Conservation (phyloP, 2,888 invertebrate species). For the Athalia cordata region DNA sequence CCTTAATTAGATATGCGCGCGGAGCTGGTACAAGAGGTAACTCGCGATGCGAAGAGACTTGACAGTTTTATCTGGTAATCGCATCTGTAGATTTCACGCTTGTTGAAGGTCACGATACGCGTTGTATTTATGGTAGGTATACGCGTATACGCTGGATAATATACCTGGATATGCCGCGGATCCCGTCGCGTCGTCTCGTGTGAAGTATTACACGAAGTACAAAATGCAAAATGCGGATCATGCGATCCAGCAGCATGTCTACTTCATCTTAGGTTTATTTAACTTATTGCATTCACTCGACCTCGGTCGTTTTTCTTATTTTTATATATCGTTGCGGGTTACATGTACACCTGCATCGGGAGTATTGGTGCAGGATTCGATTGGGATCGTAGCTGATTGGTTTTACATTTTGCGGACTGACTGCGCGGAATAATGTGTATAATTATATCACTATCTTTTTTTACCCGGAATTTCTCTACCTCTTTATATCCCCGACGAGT, state of each 20-base stretch:
- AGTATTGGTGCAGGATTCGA: constrained; percentile 18
- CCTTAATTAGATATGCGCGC: constrained; percentile 1
- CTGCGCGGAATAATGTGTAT: constrained; percentile 24
- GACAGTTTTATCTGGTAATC: constrained; percentile 14
- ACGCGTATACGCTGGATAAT: too few species aligned
- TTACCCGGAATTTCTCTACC: constrained; percentile 11
- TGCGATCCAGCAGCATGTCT: constrained; percentile 46
- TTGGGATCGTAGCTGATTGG: constrained; percentile 28
- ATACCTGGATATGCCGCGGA: too few species aligned
- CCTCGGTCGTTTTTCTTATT: constrained; percentile 53
- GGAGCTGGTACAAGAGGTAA: background rate
- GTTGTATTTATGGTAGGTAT: background rate
- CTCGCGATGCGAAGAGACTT: background rate
- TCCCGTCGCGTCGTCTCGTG: too few species aligned
- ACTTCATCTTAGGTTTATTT: constrained; percentile 31
- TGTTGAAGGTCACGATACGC: constrained; percentile 23
- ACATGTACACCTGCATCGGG: too few species aligned
- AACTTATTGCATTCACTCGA: constrained; percentile 56
- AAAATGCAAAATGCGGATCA: constrained; percentile 11
- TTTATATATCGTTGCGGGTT: too few species aligned
- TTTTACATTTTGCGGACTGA: constrained; percentile 22
- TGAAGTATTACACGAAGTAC: too few species aligned
- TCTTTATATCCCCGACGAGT: too few species aligned
- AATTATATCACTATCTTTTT: constrained; percentile 15
- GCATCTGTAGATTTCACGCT: background rate